Evolutionary conservation across 2,888 invertebrate genomes (phyloP), one percentile per base, ranked within the genome.

Genomic region (Protonemura montana): DNA sequence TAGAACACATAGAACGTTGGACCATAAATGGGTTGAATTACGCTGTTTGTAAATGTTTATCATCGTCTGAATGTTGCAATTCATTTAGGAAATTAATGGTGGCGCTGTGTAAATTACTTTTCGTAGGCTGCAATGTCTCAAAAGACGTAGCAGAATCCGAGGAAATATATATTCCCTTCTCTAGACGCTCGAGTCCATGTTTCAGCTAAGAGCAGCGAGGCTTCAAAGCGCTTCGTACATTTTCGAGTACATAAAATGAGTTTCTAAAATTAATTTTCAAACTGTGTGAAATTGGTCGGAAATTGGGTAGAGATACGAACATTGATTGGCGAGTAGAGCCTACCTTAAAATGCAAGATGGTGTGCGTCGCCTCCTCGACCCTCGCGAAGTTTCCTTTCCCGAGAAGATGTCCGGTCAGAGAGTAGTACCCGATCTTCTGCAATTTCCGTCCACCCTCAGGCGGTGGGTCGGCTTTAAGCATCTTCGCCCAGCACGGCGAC

Each of bases 341-440:
- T 90, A 95, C 95, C 94, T 95, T 95, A 89, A 94, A 93, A 89
- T 94, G 94, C 85, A 95, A 93, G 86, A 95, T 91, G 88, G 93
- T 93, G 90, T 96, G 95, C 42, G 94, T 93, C 21, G 95, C 96
- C 90, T 96, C 94, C 90, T 95, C 95, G 82, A 96, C 96, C 89
- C 94, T 93, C 28, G 95, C 95, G 90, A 96, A 96, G 91, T 95
- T 95, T 87, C 96, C 96, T 91, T 95, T 95, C 81, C 96, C 96
- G 87, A 96, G 92, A 87, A 94, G 92, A 89, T 93, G 93, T 87
- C 95, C 95, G 86, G 94, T 95, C 93, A 96, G 94, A 89, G 93
- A 92, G 91, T 96, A 96, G 90, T 94, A 94, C 86, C 96, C 96
- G 89, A 96, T 93, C 91, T 92, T 93, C 90, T 88, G 87, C 28